Conservation (phyloP, 2,113 vertebrate species). For the Crocuta crocuta region DNA sequence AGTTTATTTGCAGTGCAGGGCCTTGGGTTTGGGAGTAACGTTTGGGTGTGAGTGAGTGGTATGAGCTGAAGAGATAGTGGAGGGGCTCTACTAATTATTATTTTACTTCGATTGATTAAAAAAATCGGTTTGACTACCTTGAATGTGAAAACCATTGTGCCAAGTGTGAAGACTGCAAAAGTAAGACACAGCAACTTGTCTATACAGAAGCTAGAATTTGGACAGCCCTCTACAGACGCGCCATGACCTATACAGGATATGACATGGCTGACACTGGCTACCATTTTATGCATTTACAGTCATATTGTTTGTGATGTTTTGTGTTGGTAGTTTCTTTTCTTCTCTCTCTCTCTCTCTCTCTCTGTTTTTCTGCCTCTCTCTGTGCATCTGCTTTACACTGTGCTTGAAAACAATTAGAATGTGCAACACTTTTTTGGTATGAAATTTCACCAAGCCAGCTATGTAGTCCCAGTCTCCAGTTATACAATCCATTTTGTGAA, state of each 20-base stretch:
- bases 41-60: not conserved
- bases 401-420: not conserved
- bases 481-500: not conserved
- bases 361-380: not conserved
- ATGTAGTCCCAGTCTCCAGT: not conserved
- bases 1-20: not conserved
- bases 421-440: not conserved
- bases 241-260: rapidly evolving
- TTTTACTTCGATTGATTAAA: not conserved
- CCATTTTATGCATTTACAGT: not conserved
- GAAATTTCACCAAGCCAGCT: not conserved
- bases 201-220: not conserved
- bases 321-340: not conserved
- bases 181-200: not conserved
- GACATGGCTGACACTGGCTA: no score
- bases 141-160: not conserved
- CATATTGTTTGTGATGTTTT: not conserved
- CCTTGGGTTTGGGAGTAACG: not conserved
- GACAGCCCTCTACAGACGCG: not conserved
- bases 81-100: not conserved
- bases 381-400: not conserved
- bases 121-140: not conserved
- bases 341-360: no score
- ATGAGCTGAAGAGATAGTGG: not conserved
- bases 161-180: not conserved